Evolutionary conservation across 2,888 invertebrate species (phyloP), one percentile per base, ranked within the genome.

Genomic region (Dryobota labecula): DNA sequence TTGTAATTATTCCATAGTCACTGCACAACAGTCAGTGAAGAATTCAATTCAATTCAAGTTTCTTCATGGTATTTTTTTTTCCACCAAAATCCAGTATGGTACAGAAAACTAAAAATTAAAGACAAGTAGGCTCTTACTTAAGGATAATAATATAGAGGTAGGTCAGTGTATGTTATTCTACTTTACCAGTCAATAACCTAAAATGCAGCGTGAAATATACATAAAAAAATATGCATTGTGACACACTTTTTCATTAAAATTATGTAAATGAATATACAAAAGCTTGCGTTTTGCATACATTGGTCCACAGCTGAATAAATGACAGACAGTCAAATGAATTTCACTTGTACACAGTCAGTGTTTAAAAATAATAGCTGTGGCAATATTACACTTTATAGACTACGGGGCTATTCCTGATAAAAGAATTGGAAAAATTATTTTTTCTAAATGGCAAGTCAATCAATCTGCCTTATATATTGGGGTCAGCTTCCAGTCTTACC

Each of bases 281-380:
- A 78, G 67, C 66, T 76, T 38, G 33, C 71, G 36, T 72, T 77
- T 70, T 27, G 41, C 71, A 67, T 76, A 70, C 76, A 69, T 43
- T 56, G 30, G 24, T 24, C 4, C 27, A 62, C 90, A 89, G 69
- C 89, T 90, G 88, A 70, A 65, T 73, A 89, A 90, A 90, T 90
- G 90, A 85, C 87, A 86, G 11, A 38, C 58, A 61, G 68, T 51
- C 15, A 41, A 73, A 83, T 79, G 66, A 73, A 82, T 68, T 78
- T 78, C 54, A 73, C 49, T 70, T 73, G 70, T 56, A 45, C 51
- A 54, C 27, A 45, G 63, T 63, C 13, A n/a, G 18, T 70, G 45
- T 82, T 78, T 65, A 61, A 67, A 67, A 64, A 53, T 60, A 72
- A 77, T 64, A 11, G 38, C 54, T 66, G 54, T 53, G 20, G 60